A percentile compares a stretch with the other conserved stretches of the same genome.
phyloP scores from a whole-genome alignment of 2,797 vertebrate species.

The Bradypus variegatus region DNA sequence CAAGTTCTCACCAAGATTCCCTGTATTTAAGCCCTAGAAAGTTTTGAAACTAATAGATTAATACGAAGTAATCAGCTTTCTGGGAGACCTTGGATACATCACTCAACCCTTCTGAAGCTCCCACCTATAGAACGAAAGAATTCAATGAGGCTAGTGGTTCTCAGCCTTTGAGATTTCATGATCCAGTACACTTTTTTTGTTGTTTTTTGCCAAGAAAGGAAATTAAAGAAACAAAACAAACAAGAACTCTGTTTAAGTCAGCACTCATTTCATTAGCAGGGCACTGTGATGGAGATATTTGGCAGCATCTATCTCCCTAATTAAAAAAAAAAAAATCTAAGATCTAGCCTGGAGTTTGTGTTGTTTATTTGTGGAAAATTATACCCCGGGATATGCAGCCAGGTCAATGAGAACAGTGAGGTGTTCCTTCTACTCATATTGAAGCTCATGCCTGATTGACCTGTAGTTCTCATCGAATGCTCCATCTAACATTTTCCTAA shows the following conservation, averaged over 20 bases:
- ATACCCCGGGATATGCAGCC: neutral
- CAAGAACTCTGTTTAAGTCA: neutral
- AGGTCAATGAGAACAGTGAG: too few species aligned
- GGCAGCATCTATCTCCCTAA: neutral
- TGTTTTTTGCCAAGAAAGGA: neutral
- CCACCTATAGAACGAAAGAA: neutral
- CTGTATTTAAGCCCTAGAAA: neutral
- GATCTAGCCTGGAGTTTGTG: neutral
- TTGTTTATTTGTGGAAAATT: neutral
- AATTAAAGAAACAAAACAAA: neutral
- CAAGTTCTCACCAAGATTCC: neutral
- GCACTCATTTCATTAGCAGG: neutral
- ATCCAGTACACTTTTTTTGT: neutral
- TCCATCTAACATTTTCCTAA: neutral
- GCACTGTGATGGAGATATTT: too few species aligned
- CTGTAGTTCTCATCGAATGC: neutral
- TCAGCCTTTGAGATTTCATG: neutral
- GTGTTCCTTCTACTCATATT: neutral
- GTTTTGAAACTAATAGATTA: neutral
- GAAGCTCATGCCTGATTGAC: neutral
- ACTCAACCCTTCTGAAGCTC: neutral
- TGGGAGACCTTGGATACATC: neutral
- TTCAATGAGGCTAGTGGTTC: neutral
- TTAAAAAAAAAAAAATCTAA: neutral
- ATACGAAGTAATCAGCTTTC: neutral